Evolutionary conservation across 35 echinoderm and acorn worm species (phyloP).

Genomic region (Heliocidaris tuberculata): DNA sequence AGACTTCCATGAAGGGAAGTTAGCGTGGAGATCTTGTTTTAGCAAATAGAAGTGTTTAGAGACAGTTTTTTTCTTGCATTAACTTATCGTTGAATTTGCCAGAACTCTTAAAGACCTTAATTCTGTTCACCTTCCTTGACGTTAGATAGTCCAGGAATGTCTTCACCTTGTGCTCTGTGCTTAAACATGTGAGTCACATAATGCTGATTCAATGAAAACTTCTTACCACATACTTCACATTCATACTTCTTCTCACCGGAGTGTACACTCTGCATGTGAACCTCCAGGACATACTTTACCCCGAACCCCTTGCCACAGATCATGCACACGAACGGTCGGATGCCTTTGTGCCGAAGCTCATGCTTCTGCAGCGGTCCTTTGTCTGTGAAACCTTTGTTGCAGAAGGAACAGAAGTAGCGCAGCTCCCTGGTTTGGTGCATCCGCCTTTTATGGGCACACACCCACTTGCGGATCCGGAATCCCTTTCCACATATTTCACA

Average conservation of each 20-base stretch:
- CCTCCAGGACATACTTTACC: conserved; percentile 25
- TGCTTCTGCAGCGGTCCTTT: conserved; percentile 39
- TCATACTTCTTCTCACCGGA: conserved; percentile 26
- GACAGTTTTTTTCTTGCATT: too few species aligned
- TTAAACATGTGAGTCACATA: conserved; percentile 24
- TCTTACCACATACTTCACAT: conserved; percentile 48
- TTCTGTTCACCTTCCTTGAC: not conserved
- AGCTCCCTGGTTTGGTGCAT: not conserved
- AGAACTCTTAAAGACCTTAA: not conserved
- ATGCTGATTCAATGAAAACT: conserved; percentile 34
- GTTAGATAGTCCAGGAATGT: not conserved
- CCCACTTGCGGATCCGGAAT: conserved; percentile 27
- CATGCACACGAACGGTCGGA: conserved; percentile 43
- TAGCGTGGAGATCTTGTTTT: too few species aligned
- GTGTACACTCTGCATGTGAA: conserved; percentile 39
- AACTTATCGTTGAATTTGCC: too few species aligned
- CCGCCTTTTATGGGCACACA: conserved; percentile 10
- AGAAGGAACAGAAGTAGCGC: conserved; percentile 47
- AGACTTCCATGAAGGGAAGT: too few species aligned
- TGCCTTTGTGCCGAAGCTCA: conserved; percentile 54
- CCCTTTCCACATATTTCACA: conserved; percentile 36
- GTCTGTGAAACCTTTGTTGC: conserved; percentile 47
- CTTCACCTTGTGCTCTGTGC: conserved; percentile 20
- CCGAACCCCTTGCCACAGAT: conserved; percentile 47
- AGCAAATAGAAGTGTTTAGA: too few species aligned